Percentiles rank a stretch among this genome's conserved stretches.
Conservation (phyloP, 1,140 invertebrate species). For the Apocrypta bakeri region DNA sequence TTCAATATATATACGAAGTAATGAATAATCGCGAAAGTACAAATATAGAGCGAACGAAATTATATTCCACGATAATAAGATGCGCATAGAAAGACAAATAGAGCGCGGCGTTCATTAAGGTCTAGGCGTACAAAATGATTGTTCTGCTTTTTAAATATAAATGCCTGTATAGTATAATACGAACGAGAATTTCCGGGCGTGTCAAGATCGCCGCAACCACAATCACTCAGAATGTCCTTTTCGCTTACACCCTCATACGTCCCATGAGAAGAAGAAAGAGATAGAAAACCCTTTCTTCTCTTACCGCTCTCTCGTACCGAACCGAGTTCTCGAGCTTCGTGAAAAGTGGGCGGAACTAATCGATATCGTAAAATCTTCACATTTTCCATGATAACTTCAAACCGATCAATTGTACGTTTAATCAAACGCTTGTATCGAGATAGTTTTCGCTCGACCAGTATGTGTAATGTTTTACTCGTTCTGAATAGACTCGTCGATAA, state of each 20-base stretch:
- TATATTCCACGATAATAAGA: neutral
- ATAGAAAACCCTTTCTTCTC: slow-evolving; percentile 63
- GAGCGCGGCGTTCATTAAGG: neutral
- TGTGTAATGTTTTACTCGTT: too few relatives aligned
- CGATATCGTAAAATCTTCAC: too few relatives aligned
- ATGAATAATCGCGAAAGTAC: too few relatives aligned
- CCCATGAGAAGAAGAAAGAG: slow-evolving; percentile 56
- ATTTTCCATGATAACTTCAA: too few relatives aligned
- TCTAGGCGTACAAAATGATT: slow-evolving; percentile 16
- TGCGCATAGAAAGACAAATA: neutral
- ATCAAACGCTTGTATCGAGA: too few relatives aligned
- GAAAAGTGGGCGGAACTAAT: slow-evolving; percentile 40
- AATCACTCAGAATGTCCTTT: slow-evolving; percentile 74
- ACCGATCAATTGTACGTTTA: too few relatives aligned
- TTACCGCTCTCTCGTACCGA: slow-evolving; percentile 49
- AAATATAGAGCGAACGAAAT: too few relatives aligned
- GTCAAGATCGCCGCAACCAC: slow-evolving; percentile 72
- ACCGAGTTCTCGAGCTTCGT: slow-evolving; percentile 50
- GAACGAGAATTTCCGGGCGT: slow-evolving; percentile 62
- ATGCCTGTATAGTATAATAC: slow-evolving; percentile 59
- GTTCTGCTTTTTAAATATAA: slow-evolving; percentile 49
- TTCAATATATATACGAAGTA: too few relatives aligned
- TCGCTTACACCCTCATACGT: slow-evolving; percentile 73
- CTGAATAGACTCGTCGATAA: too few relatives aligned
- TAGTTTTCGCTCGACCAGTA: too few relatives aligned